Conservation (phyloP, 2,888 invertebrate genomes). For the Cheilosia impressa region DNA sequence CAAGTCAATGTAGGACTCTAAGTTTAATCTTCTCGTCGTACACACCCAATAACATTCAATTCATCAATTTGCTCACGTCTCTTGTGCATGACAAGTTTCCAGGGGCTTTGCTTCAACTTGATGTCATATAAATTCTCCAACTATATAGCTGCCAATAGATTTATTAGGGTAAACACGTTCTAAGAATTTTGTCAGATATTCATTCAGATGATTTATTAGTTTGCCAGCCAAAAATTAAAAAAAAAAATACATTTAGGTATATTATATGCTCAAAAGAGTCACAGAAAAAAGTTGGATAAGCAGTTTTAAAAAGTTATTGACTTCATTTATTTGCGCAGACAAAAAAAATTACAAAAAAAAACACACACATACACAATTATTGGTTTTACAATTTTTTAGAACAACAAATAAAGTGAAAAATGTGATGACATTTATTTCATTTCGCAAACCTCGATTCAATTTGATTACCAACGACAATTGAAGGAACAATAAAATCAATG, state of each 20-base stretch:
- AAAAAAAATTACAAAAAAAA: background rate
- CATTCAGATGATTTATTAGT: constrained; percentile 13
- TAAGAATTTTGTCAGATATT: constrained; percentile 2
- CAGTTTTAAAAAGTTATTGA: constrained; percentile 41
- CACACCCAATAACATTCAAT: constrained; percentile 29
- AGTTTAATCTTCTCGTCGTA: background rate
- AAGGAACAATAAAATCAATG: background rate
- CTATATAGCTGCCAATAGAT: background rate
- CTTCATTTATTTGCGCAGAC: background rate
- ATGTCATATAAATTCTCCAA: background rate
- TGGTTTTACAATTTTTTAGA: no score
- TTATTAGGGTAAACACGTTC: background rate
- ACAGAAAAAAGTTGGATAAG: constrained; percentile 10
- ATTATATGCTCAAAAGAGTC: no score
- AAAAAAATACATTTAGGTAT: no score
- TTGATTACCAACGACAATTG: no score
- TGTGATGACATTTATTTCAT: background rate
- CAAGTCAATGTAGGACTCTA: background rate
- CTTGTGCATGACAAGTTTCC: constrained; percentile 21
- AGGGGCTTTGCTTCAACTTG: background rate
- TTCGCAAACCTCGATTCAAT: background rate
- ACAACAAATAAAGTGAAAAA: background rate
- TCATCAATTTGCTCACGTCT: constrained; percentile 27
- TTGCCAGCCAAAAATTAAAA: no score
- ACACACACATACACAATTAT: no score